Evolutionary conservation across 1,140 invertebrate genomes (phyloP).

Genomic region (Neuroterus valhalla): DNA sequence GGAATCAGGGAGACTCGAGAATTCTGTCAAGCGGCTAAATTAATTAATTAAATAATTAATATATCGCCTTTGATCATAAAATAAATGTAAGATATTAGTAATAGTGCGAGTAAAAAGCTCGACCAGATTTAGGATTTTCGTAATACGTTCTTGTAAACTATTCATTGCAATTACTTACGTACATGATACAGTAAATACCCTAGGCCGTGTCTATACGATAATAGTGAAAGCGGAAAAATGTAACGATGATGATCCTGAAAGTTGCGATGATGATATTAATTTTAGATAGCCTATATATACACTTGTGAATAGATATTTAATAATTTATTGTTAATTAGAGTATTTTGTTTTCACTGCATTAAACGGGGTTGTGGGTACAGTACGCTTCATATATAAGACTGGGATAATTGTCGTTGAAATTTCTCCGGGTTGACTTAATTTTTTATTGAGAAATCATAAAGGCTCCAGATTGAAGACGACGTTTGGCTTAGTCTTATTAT

Average conservation of each 20-base stretch:
- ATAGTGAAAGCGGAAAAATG: constrained; percentile 34
- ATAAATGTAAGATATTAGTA: constrained; percentile 10
- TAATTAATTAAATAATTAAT: background rate
- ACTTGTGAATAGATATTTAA: constrained; percentile 74
- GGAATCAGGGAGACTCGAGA: background rate
- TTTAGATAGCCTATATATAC: constrained; percentile 60
- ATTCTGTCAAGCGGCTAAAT: background rate
- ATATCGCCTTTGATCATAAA: background rate
- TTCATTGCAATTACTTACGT: constrained; percentile 11
- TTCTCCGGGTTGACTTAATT: background rate
- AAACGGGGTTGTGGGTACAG: constrained; percentile 62
- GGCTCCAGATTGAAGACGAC: background rate
- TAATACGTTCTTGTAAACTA: constrained; percentile 35
- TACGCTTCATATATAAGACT: background rate
- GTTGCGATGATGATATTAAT: constrained; percentile 2
- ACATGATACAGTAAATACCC: constrained; percentile 31
- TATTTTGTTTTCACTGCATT: constrained; percentile 63
- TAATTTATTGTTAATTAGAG: constrained; percentile 73
- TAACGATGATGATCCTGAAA: background rate
- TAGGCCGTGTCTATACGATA: constrained; percentile 39
- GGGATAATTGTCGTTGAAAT: background rate
- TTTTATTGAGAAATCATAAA: too few species aligned
- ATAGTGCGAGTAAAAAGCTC: background rate
- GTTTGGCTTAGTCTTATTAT: background rate
- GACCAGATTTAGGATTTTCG: background rate